Evolutionary conservation across 2,888 invertebrate genomes (phyloP), one percentile per base, ranked within the genome.

Genomic region (Cephus rjabovi): DNA sequence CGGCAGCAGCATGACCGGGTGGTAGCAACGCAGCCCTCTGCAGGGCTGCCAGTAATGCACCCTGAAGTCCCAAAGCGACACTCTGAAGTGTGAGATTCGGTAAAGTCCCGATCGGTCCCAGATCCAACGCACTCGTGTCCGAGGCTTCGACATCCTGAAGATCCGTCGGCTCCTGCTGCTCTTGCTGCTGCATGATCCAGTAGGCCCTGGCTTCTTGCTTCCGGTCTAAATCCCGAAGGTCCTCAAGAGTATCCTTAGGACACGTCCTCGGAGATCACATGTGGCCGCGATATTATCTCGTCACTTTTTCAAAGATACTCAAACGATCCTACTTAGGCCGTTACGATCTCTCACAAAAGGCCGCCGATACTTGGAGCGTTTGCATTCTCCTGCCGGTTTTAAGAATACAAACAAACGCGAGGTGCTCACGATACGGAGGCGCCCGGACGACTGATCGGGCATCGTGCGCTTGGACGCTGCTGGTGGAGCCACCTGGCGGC

Each of bases 21-120:
- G 97, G 97, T 86, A 97, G 91, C 34, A 97, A 92, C 0, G 97
- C 96, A 1, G 97, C 97, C 89, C 97, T 96, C 90, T 97, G 97
- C 83, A 97, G 92, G 12, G 97, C 96, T 87, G 95, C 96, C 92
- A 97, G 95, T 94, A 97, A 95, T 12, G 97, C 96, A 89, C 96
- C 96, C 92, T 97, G 97, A 76, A 97, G 92, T 23, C 96, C 96
- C 83, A 97, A 93, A 68, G 96, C 96, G 75, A 97, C 96, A 87
- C 95, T 95, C 91, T 96, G 96, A 31, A 94, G 79, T 37, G 91
- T 90, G 37, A 91, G 78, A 85, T 87, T 90, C 3, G 91, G 89
- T 76, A 91, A 78, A 31, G 31, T 68, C 11, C 78, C 78, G 30
- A 73, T 75, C 3, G 75, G 34, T 12, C 73, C 73, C 12, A 73